Evolutionary conservation across 2,888 invertebrate genomes (phyloP).

Genomic region (Latrodectus elegans): DNA sequence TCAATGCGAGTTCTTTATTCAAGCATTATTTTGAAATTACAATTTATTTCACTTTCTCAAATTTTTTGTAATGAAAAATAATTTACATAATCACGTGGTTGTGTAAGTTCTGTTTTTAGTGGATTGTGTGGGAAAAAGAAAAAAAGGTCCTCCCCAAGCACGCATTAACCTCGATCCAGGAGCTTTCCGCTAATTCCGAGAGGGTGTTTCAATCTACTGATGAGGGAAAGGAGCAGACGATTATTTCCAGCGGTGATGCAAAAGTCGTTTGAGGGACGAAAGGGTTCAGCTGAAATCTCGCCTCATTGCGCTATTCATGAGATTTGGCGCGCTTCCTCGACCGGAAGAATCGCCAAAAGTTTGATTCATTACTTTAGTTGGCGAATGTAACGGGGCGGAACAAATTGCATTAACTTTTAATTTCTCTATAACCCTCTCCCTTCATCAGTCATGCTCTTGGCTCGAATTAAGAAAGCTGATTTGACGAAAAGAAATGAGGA

Average conservation of each 20-base stretch:
- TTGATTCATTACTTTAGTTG: slow-evolving; percentile 68
- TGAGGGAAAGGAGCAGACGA: slow-evolving; percentile 50
- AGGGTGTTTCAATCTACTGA: slow-evolving; percentile 57
- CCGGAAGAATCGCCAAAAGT: slow-evolving; percentile 67
- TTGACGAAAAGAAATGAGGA: no score
- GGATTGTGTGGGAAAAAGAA: not conserved
- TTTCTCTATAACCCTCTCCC: slow-evolving; percentile 54
- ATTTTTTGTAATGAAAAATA: not conserved
- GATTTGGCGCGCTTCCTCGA: slow-evolving; percentile 58
- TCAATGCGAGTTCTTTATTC: no score
- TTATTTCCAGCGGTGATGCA: slow-evolving; percentile 39
- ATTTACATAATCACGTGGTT: not conserved
- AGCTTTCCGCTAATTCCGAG: slow-evolving; percentile 2
- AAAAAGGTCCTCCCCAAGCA: slow-evolving; percentile 16
- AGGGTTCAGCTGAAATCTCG: slow-evolving; percentile 46
- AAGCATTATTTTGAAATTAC: not conserved
- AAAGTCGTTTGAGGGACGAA: slow-evolving; percentile 44
- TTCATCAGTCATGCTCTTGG: slow-evolving; percentile 40
- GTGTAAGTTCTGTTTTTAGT: not conserved
- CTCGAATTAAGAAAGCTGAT: not conserved
- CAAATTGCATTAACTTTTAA: slow-evolving; percentile 67
- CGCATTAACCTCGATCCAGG: slow-evolving; percentile 27
- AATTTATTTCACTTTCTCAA: not conserved
- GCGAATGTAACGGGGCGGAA: slow-evolving; percentile 66
- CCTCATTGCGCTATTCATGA: slow-evolving; percentile 67